These are phyloP conservation scores for Trisateles emortualis DNA, from an alignment of 2,888 invertebrate species.

Conservation along the genomic window DNA sequence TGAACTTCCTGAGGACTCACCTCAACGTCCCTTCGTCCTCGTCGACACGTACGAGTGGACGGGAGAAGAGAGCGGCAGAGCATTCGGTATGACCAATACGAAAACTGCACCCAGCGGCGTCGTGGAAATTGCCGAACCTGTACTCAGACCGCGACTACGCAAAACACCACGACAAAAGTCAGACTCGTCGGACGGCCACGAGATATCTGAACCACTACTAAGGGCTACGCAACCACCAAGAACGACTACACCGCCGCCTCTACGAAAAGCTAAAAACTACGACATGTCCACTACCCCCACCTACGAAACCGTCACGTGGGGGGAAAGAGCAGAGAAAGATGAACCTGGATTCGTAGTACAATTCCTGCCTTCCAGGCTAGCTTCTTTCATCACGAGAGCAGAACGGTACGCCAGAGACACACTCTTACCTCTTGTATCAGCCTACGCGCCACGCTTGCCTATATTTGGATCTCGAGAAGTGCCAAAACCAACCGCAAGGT, in stretches of 20 bases:
- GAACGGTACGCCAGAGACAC: slow-evolving; percentile 94
- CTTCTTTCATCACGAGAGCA: slow-evolving; percentile 93
- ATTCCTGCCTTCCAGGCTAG: slow-evolving; percentile 92
- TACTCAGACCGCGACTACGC: slow-evolving; percentile 88
- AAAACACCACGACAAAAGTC: slow-evolving; percentile 84
- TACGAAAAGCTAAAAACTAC: slow-evolving; percentile 79
- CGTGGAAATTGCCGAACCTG: slow-evolving; percentile 91
- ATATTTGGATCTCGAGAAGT: slow-evolving; percentile 83
- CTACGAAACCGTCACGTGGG: slow-evolving; percentile 67
- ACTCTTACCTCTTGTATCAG: slow-evolving; percentile 91
- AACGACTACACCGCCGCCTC: slow-evolving; percentile 62
- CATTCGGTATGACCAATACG: slow-evolving; percentile 88
- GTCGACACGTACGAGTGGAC: slow-evolving; percentile 84
- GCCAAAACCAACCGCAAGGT: slow-evolving; percentile 85
- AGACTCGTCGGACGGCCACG: slow-evolving; percentile 82
- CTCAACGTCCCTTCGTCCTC: slow-evolving; percentile 71
- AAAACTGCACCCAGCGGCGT: slow-evolving; percentile 76
- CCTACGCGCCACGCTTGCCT: slow-evolving; percentile 91
- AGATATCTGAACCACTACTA: slow-evolving; percentile 90
- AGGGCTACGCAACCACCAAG: slow-evolving; percentile 78
- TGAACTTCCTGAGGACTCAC: slow-evolving; percentile 75
- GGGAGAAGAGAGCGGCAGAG: slow-evolving; percentile 85
- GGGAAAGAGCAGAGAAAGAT: slow-evolving; percentile 70
- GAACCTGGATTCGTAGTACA: slow-evolving; percentile 89
- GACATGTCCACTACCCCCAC: slow-evolving; percentile 75